Base-by-base conservation (phyloP, 2,113 vertebrate species). In the Nycticryphes semicollaris region DNA sequence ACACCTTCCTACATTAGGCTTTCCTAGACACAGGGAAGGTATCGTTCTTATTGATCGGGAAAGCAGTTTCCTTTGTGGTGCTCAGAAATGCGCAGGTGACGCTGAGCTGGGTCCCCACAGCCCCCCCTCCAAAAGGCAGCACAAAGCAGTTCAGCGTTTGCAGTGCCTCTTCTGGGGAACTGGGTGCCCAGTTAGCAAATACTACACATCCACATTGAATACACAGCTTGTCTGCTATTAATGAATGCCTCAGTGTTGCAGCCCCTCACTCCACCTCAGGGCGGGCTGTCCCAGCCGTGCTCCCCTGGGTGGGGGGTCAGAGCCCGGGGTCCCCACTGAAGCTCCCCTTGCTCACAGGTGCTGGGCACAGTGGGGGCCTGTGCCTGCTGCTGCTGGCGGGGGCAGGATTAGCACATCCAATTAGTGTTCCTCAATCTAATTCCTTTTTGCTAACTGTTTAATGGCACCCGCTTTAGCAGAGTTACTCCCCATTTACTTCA, bases 321-420 rank as follows among this genome's bases (percentile, higher is more conserved):
- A 22, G 68, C 39, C 8, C 35, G 1, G 74, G 43, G 43, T 79
- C 25, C 6, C 7, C 50, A 0, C 43, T 6, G 37, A 3, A 12
- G 30, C 28, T 82, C 66, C 3, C 12, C 47, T 54, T 10, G 28
- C 35, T 24, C 12, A 0, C 54, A 27, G 63, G 45, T 25, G 9
- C 80, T 23, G 41, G 15, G 48, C 4, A 1, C 43, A 17, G 43
- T 2, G 1, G 57, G 60, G 69, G 21, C 11, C 43, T 8, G 39
- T 17, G 56, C 19, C 30, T 9, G 10, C 43, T 39, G 56, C 60
- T 16, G 63, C 43, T 4, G 39, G 18, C 0, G 0, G 51, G 69
- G 0, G 9, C 83, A 31, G 73, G 90, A 89, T 92, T 92, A 91
- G 93, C 63, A 84, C 89, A 94, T 90, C 94, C 95, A 62, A 79